These are phyloP conservation scores for Hermetia illucens DNA, from an alignment of 1,140 invertebrate species.

Conservation along the genomic window DNA sequence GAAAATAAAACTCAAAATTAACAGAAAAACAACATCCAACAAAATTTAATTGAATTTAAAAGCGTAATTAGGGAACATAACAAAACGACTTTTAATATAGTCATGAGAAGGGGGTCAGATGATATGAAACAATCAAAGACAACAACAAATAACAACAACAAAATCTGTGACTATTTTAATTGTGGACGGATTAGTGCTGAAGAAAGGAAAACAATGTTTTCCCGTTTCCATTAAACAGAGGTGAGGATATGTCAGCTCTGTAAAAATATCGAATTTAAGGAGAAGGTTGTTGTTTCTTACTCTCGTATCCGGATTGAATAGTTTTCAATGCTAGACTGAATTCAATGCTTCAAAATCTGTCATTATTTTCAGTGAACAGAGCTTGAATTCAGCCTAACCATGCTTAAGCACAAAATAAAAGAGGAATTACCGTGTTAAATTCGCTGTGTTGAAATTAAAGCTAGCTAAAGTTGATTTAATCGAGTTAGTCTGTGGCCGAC, in stretches of 20 bases:
- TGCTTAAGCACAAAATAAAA: no score
- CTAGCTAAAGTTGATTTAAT: conserved; percentile 28
- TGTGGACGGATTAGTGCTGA: neutral
- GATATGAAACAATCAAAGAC: no score
- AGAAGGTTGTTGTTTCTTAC: neutral
- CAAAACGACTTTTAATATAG: no score
- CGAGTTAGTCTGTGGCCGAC: conserved; percentile 23
- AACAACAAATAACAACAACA: no score
- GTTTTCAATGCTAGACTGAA: no score
- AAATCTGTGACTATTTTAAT: no score
- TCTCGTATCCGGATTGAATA: no score
- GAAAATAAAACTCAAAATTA: conserved; percentile 4
- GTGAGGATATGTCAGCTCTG: conserved; percentile 2
- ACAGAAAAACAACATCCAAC: conserved; percentile 5
- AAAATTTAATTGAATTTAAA: conserved; percentile 1
- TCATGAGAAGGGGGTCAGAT: no score
- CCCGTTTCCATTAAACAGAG: neutral
- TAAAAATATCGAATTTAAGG: neutral
- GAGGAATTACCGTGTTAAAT: conserved; percentile 6
- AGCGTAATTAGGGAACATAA: neutral
- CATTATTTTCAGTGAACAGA: no score
- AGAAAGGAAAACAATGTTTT: conserved; percentile 4
- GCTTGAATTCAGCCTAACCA: no score
- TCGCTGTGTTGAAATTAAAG: conserved; percentile 22
- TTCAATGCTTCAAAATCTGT: no score